These are phyloP conservation scores for Cliona cf. orientalis DNA, from an alignment of 37 sponge, comb jelly and placozoan genomes.

Conservation along the genomic window DNA sequence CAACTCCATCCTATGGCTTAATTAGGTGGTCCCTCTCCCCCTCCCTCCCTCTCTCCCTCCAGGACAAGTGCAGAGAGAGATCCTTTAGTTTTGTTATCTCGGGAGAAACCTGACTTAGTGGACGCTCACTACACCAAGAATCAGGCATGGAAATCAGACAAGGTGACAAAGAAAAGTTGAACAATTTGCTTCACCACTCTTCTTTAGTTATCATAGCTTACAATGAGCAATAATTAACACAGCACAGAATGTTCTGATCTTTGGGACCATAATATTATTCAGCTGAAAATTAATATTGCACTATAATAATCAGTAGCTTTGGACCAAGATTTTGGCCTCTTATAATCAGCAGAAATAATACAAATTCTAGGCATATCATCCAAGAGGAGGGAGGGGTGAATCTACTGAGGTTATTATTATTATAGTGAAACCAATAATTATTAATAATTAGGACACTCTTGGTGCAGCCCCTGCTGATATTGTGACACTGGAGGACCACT, in stretches of 20 bases:
- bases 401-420: no score
- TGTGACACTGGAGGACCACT: constrained; percentile 84
- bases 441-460: constrained; percentile 76
- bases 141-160: constrained; percentile 92
- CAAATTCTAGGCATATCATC: no score
- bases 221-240: no score
- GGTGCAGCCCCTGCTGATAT: constrained; percentile 66
- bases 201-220: no score
- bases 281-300: no score
- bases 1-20: no score
- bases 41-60: not conserved
- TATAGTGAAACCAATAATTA: no score
- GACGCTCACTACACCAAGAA: constrained; percentile 93
- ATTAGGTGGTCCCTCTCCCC: not conserved
- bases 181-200: not conserved
- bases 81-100: constrained; percentile 75
- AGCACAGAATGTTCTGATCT: not conserved
- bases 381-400: no score
- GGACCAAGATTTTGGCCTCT: no score
- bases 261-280: not conserved
- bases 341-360: no score
- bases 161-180: no score
- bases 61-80: constrained; percentile 92
- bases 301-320: no score
- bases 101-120: constrained; percentile 66